A percentile compares a stretch with the other conserved stretches of the same genome.
Evolutionary conservation across 2,888 invertebrate genomes (phyloP).

Genomic region (Tromatobia lineatoria): DNA sequence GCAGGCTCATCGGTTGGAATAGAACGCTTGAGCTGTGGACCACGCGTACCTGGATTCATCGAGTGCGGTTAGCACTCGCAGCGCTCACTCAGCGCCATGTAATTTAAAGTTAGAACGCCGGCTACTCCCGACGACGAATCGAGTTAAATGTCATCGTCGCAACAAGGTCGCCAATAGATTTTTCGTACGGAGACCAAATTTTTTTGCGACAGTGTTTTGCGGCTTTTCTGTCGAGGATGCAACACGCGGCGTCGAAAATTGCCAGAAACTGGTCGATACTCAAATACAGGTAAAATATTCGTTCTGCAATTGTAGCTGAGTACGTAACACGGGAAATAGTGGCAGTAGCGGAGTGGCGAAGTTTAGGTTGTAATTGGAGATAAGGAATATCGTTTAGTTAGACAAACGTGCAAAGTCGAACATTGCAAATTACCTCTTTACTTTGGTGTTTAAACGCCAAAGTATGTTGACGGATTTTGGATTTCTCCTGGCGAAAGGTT

Average conservation of each 20-base stretch:
- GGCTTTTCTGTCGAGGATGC: neutral
- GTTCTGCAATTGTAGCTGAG: neutral
- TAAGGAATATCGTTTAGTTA: no score
- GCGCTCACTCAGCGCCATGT: constrained; percentile 5
- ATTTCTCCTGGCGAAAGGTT: no score
- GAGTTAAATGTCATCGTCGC: constrained; percentile 65
- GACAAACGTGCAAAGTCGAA: no score
- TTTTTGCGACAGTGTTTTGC: neutral
- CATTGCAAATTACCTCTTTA: no score
- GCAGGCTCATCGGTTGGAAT: constrained; percentile 1
- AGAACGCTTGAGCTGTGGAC: constrained; percentile 21
- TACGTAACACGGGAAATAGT: neutral
- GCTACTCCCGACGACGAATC: constrained; percentile 48
- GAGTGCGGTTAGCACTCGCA: neutral
- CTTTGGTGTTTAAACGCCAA: no score
- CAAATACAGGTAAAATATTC: neutral
- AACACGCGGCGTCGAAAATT: neutral
- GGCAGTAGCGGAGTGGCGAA: no score
- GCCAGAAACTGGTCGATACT: neutral
- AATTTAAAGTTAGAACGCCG: constrained; percentile 66
- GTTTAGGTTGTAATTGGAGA: no score
- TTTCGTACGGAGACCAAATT: neutral
- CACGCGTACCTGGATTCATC: constrained; percentile 36
- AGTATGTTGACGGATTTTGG: no score
- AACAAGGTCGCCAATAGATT: constrained; percentile 59